Conservation (phyloP, 2,113 vertebrate species). For the Thomomys bottae region DNA sequence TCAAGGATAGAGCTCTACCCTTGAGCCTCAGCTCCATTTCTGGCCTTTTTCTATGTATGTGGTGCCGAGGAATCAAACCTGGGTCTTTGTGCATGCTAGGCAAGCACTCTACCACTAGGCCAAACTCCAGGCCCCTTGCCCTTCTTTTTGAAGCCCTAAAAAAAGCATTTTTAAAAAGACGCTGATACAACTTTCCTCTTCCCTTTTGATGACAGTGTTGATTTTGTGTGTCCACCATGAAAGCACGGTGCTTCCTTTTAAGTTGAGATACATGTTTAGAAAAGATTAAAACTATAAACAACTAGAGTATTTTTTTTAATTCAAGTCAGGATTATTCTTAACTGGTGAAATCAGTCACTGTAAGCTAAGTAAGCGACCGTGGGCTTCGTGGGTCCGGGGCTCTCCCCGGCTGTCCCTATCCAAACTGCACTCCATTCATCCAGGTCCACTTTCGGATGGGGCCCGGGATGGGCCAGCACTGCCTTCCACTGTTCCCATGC, state of each 20-base stretch:
- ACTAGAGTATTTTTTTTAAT: background rate
- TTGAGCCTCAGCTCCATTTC: too few species aligned
- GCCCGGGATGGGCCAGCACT: too few species aligned
- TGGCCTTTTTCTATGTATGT: too few species aligned
- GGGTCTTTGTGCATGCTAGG: too few species aligned
- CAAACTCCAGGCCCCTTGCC: too few species aligned
- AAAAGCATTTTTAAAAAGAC: background rate
- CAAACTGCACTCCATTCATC: background rate
- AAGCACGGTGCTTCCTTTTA: background rate
- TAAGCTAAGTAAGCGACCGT: background rate
- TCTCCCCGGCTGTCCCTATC: background rate
- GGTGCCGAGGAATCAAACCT: too few species aligned
- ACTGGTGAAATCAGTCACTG: background rate
- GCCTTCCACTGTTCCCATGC: too few species aligned
- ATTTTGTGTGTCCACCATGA: background rate
- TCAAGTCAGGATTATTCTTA: background rate
- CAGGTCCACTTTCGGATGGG: background rate
- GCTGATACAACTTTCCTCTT: background rate
- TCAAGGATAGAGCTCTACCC: too few species aligned
- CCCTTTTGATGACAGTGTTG: background rate
- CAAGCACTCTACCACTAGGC: too few species aligned
- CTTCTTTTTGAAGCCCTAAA: background rate
- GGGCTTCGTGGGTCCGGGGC: too few species aligned
- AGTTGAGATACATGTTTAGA: background rate
- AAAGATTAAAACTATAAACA: background rate